Percentiles rank a stretch among this genome's conserved stretches.
phyloP scores from a whole-genome alignment of 2,797 vertebrate species.

The Dicrostonyx torquatus region DNA sequence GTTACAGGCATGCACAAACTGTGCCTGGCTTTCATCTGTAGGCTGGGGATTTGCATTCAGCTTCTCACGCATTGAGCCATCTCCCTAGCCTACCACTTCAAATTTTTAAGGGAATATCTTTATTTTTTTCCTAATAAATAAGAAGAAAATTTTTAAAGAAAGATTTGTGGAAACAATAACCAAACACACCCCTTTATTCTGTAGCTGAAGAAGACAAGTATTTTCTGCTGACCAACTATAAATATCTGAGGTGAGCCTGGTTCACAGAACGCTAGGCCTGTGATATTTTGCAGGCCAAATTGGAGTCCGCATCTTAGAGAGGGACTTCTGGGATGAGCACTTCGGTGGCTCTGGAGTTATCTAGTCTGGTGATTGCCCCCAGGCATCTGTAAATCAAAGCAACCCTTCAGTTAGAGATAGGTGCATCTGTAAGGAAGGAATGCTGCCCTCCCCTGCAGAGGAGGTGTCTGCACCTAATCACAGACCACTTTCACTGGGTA shows the following conservation, averaged over 20 bases:
- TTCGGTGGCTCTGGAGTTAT: slow-evolving; percentile 45
- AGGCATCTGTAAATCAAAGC: slow-evolving; percentile 79
- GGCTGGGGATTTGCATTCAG: background rate
- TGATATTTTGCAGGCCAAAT: slow-evolving; percentile 69
- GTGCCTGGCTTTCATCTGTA: background rate
- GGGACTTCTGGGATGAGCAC: slow-evolving; percentile 44
- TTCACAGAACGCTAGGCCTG: background rate
- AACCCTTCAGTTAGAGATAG: slow-evolving; percentile 74
- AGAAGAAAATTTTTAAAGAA: background rate
- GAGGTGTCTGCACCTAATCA: slow-evolving; percentile 72
- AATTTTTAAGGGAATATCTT: background rate
- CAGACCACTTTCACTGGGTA: slow-evolving; percentile 68
- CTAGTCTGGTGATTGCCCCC: slow-evolving; percentile 29
- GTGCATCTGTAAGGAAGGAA: slow-evolving; percentile 69
- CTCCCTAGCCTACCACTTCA: background rate
- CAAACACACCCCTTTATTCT: background rate
- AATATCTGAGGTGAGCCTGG: background rate
- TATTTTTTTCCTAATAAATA: slow-evolving; percentile 43
- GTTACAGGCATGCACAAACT: background rate
- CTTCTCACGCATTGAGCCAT: background rate
- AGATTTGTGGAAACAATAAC: background rate
- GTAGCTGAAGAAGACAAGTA: background rate
- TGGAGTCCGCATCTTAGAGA: slow-evolving; percentile 9
- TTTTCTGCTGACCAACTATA: slow-evolving; percentile 38
- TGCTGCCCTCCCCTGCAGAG: slow-evolving; percentile 54